These are phyloP conservation scores for Lethocerus indicus DNA, from an alignment of 1,140 invertebrate species.

Conservation along the genomic window DNA sequence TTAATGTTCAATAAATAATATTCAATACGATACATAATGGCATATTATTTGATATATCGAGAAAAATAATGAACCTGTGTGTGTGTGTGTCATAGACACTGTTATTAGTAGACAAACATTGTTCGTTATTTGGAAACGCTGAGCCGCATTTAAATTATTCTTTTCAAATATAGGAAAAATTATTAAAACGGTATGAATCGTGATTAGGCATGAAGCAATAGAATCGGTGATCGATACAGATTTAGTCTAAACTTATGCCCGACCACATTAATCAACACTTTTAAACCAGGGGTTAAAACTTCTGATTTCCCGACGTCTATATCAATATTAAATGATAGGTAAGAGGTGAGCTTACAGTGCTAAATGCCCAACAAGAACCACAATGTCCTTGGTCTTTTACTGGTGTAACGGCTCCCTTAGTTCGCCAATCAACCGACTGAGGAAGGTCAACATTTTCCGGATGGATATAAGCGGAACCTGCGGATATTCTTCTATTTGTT, in stretches of 20 bases:
- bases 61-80: no score
- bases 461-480: slow-evolving; percentile 40
- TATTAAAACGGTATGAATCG: not conserved
- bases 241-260: not conserved
- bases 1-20: not conserved
- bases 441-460: slow-evolving; percentile 58
- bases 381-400: slow-evolving; percentile 84
- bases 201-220: not conserved
- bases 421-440: slow-evolving; percentile 24
- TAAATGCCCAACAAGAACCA: slow-evolving; percentile 52
- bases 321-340: not conserved
- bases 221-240: not conserved
- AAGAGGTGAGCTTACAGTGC: slow-evolving; percentile 25
- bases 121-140: no score
- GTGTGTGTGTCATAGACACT: no score
- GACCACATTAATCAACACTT: not conserved
- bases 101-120: no score
- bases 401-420: slow-evolving; percentile 48
- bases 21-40: not conserved
- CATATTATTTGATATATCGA: no score
- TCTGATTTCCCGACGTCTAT: not conserved
- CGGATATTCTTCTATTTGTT: not conserved
- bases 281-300: not conserved
- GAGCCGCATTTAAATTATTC: no score
- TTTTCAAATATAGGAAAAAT: not conserved